Conservation (phyloP, 1,140 invertebrate species). For the Bombus pascuorum region DNA sequence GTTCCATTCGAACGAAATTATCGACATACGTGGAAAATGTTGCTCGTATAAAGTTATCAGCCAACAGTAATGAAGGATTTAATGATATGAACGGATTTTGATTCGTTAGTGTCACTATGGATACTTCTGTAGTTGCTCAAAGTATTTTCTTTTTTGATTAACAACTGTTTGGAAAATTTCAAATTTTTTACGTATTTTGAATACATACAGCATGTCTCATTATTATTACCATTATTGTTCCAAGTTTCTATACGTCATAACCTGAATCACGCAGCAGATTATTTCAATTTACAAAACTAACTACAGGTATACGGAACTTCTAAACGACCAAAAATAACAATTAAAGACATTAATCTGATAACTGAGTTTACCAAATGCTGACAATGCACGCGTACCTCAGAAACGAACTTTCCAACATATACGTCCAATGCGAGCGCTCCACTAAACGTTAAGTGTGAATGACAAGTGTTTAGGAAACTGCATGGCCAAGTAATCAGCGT, state of each 20-base stretch:
- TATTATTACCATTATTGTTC: not conserved
- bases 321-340: too few species aligned
- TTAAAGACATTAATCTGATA: not conserved
- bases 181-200: not conserved
- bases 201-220: not conserved
- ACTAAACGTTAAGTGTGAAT: constrained; percentile 12
- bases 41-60: not conserved
- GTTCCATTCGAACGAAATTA: not conserved
- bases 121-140: not conserved
- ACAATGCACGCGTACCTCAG: not conserved
- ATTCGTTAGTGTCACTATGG: not conserved
- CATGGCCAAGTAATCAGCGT: constrained; percentile 23
- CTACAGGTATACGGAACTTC: too few species aligned
- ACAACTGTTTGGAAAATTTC: not conserved
- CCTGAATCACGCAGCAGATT: too few species aligned
- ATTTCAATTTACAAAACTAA: too few species aligned
- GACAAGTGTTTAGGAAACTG: constrained; percentile 34
- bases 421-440: not conserved
- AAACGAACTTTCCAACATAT: not conserved
- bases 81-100: not conserved
- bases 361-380: not conserved
- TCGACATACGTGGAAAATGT: not conserved
- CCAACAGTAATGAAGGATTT: not conserved
- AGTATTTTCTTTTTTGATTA: not conserved
- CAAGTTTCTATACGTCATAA: too few species aligned